These are phyloP conservation scores for Agapornis canus DNA, from an alignment of 2,797 vertebrate species.

Conservation along the genomic window DNA sequence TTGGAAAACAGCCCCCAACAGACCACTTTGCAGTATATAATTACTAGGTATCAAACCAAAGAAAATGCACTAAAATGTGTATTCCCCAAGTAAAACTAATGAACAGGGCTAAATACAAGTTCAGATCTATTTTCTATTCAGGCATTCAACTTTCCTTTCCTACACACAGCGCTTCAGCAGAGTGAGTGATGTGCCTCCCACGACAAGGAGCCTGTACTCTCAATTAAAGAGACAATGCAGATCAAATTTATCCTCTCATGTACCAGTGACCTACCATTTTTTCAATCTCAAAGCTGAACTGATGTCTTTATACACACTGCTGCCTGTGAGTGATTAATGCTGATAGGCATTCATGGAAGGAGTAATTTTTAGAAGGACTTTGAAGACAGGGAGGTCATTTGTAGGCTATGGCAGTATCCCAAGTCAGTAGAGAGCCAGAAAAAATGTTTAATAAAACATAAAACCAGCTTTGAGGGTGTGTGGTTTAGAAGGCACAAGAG, in stretches of 20 bases:
- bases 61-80: background rate
- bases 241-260: background rate
- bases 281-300: background rate
- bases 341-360: background rate
- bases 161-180: background rate
- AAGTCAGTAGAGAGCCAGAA: background rate
- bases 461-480: background rate
- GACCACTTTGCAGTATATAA: background rate
- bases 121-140: background rate
- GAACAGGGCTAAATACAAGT: background rate
- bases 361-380: constrained; percentile 45
- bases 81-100: background rate
- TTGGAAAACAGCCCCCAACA: background rate
- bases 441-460: background rate
- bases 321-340: constrained; percentile 53
- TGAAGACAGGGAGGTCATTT: constrained; percentile 31
- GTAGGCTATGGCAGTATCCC: background rate
- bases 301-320: constrained; percentile 21
- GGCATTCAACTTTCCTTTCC: background rate
- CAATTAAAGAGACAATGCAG: background rate
- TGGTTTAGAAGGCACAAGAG: background rate
- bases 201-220: background rate
- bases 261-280: background rate
- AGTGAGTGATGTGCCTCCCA: background rate
- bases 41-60: background rate